Evolutionary conservation across 2,888 invertebrate species (phyloP), one percentile per base, ranked within the genome.

Genomic region (Ptychoptera albimana): DNA sequence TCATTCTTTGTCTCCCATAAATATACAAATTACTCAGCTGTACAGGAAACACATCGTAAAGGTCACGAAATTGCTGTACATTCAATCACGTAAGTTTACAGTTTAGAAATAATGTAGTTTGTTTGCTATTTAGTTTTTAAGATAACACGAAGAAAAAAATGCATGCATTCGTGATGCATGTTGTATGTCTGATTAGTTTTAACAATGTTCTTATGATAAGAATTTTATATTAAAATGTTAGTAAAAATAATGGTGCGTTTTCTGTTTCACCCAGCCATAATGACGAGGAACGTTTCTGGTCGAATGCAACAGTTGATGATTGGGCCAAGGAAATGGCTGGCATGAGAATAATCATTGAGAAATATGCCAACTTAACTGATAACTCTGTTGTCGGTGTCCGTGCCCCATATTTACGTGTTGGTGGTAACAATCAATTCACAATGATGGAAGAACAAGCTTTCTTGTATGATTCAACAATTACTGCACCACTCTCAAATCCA

Each of bases 401-500:
- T 46, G 87, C 89, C 6, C 91, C 91, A 0, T 92, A 89, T 60
- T 69, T 91, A 46, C 74, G 91, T 43, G 88, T 92, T 7, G 93
- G 93, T 48, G 93, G 93, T 41, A 91, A 93, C 72, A 88, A 88
- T 63, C 92, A 92, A 67, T 94, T 93, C 69, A 86, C 88, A 55
- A 93, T 94, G 91, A 91, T 94, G 92, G 85, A 88, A 64, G 89
- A 92, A 64, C 86, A 91, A 62, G 87, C 87, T 10, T 93, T 93
- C 75, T 69, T 88, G 39, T 96, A 94, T 61, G 94, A 96, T 65
- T 91, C 92, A 37, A 92, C 93, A 42, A 91, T 94, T 61, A 89
- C 91, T 0, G 88, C 91, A 2, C 86, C 91, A 1, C 71, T 91
- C 34, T 85, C 83, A 52, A 87, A 89, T 60, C 88, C 88, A 14